Evolutionary conservation across 2,888 invertebrate genomes (phyloP), one percentile per base, ranked within the genome.

Genomic region (Penaeus monodon): DNA sequence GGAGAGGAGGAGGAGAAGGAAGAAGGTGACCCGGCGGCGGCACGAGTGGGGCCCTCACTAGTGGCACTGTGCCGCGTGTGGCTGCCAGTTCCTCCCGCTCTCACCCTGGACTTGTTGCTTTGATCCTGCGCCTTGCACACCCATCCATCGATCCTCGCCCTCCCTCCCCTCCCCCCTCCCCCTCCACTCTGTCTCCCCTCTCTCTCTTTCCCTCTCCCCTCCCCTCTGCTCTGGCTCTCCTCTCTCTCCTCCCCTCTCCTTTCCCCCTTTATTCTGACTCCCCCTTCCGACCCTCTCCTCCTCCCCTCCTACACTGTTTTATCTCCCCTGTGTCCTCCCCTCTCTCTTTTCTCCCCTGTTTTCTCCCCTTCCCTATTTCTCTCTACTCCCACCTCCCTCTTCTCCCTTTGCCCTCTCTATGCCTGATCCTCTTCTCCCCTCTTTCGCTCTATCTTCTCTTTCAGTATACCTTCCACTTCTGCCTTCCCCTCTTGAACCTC

Each of bases 51-150:
- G 38, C 74, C 82, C 63, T 63, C 82, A 82, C 82, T 82, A 64
- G 74, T 74, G 82, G 82, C 82, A 73, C 82, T 74, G 74, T 82
- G 74, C 66, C 74, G 82, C 82, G 74, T 82, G 82, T 82, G 74
- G 27, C 82, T 74, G 63, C 64, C 82, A 74, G 33, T 33, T 33
- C 33, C 33, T 33, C 82, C 74, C 82, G 22, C 74, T 24, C 64
- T 64, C 73, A 14, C 64, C 73, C 81, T 70, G 63, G 82, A 82
- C 82, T 82, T 82, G 82, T 82, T 82, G 82, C 82, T 82, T 29
- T 38, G 82, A 73, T 63, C 64, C 82, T 82, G 82, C 82, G 82
- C 82, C 74, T 74, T 82, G n/a, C n/a, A 44, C 73, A 44, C 57
- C 29, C 81, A 68, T 49, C 81, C 81, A 81, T 81, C 81, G 81